phyloP scores from a whole-genome alignment of 2,797 vertebrate genomes.

The Gambusia yucatana region DNA sequence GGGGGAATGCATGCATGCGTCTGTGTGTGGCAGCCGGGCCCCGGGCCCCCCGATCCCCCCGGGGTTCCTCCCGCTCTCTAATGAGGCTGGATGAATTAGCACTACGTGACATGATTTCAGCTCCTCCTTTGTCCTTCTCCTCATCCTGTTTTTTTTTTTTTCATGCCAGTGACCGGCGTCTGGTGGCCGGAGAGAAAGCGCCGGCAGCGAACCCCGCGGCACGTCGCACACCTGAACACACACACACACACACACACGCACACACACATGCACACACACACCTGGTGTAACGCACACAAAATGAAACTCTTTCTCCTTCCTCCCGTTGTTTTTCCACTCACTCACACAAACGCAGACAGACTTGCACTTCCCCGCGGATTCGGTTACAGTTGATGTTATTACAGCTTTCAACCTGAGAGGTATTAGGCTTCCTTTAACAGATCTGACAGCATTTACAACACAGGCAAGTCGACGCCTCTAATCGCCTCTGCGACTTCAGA shows the following conservation, averaged over 20 bases:
- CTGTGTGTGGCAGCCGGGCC: conserved; percentile 50
- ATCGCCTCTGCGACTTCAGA: conserved; percentile 79
- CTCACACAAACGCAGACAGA: conserved; percentile 48
- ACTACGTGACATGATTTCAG: conserved; percentile 97
- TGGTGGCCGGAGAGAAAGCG: conserved; percentile 82
- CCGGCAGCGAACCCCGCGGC: conserved; percentile 75
- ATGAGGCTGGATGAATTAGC: conserved; percentile 99
- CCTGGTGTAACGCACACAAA: conserved; percentile 55
- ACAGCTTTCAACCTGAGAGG: conserved; percentile 84
- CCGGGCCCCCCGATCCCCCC: conserved; percentile 78
- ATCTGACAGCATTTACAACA: conserved; percentile 84
- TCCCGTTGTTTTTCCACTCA: conserved; percentile 55
- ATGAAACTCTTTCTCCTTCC: conserved; percentile 62
- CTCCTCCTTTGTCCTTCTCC: conserved; percentile 71
- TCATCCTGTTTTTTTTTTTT: conserved; percentile 55
- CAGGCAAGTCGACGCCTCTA: conserved; percentile 77
- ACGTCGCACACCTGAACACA: conserved; percentile 53
- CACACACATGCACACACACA: conserved; percentile 58
- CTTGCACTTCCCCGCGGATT: conserved; percentile 77
- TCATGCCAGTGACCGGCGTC: conserved; percentile 89
- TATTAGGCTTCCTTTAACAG: conserved; percentile 83
- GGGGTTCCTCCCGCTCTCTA: conserved; percentile 93
- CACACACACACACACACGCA: conserved; percentile 47
- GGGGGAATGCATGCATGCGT: conserved; percentile 55
- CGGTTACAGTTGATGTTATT: conserved; percentile 83